phyloP scores from a whole-genome alignment of 1,140 invertebrate genomes.

The Drosophila ogumai region DNA sequence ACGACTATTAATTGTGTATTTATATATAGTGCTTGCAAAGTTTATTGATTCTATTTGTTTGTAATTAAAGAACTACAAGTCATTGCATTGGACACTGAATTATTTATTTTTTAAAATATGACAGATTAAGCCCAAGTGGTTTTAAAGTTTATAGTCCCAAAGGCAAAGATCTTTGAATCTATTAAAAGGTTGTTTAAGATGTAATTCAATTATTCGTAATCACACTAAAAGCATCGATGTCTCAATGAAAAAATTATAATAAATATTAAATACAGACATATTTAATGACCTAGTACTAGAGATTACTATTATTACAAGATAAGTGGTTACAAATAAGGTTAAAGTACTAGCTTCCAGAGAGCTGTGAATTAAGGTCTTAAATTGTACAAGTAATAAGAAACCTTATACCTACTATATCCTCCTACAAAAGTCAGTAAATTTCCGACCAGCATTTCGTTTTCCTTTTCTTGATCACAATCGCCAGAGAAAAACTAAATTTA shows the following conservation, averaged over 20 bases:
- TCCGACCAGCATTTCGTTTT: conserved; percentile 1
- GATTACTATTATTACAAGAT: not conserved
- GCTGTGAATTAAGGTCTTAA: not conserved
- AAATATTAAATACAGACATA: not conserved
- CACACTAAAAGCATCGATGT: not conserved
- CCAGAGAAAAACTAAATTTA: conserved; percentile 30
- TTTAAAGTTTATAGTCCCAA: not conserved
- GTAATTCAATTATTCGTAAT: not conserved
- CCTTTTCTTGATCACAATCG: conserved; percentile 19
- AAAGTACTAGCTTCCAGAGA: not conserved
- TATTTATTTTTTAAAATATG: conserved; percentile 4
- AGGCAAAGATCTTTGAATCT: not conserved
- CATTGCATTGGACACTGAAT: not conserved
- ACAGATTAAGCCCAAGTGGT: not conserved
- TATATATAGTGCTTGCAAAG: too few species aligned
- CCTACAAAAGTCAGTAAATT: not conserved
- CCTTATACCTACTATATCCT: not conserved
- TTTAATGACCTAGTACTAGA: not conserved
- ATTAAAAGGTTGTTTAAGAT: not conserved
- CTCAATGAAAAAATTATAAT: not conserved
- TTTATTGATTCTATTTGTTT: not conserved
- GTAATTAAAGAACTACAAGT: not conserved
- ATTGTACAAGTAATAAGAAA: too few species aligned
- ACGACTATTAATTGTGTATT: too few species aligned
- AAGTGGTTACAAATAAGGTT: not conserved